phyloP scores from a whole-genome alignment of 2,888 invertebrate genomes.

The Tipula vernalis region DNA sequence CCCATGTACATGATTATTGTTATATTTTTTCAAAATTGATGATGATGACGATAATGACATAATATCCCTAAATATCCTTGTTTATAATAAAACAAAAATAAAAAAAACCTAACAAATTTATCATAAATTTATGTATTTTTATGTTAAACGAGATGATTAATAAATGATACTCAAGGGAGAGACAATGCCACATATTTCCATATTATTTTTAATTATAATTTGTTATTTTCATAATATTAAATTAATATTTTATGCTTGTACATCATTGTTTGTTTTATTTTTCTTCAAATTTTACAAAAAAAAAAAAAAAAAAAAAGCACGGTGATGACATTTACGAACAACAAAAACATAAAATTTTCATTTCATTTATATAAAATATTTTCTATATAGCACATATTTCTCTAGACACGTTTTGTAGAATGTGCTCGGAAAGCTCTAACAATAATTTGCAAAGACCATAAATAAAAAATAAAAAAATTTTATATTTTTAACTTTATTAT shows the following conservation, averaged over 20 bases:
- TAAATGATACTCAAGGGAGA: neutral
- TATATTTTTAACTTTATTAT: neutral
- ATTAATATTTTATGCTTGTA: neutral
- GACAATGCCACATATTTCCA: neutral
- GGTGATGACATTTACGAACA: neutral
- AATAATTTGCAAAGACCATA: neutral
- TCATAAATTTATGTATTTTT: neutral
- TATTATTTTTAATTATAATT: neutral
- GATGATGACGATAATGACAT: neutral
- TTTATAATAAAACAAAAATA: neutral
- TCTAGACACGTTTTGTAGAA: neutral
- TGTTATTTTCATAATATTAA: neutral
- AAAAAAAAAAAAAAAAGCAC: neutral
- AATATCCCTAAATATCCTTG: neutral
- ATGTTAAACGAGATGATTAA: neutral
- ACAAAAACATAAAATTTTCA: neutral
- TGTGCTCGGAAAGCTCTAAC: neutral
- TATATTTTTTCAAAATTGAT: neutral
- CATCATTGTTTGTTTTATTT: neutral
- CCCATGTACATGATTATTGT: neutral
- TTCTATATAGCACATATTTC: neutral
- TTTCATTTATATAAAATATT: neutral
- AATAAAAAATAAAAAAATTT: neutral
- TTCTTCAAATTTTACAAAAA: neutral
- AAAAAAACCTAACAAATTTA: neutral